Conservation (phyloP, 2,888 invertebrate species). For the Branchellion lobata region DNA sequence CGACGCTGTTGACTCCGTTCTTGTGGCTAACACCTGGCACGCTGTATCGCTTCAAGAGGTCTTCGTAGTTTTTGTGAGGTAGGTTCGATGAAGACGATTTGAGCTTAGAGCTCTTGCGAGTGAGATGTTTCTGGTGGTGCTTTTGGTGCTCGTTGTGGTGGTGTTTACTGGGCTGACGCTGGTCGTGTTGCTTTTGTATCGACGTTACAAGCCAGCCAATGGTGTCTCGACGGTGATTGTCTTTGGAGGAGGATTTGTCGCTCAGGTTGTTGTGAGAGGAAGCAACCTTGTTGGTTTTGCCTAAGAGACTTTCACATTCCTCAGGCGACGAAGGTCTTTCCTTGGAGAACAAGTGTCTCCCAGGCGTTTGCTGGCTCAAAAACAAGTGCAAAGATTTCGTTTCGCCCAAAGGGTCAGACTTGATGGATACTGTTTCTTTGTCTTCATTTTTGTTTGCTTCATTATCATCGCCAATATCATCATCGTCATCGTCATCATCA, state of each 20-base stretch:
- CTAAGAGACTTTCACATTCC: neutral
- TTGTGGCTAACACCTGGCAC: conserved; percentile 28
- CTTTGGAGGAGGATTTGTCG: neutral
- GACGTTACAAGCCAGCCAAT: neutral
- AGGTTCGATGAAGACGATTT: neutral
- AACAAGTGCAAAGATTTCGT: too few species aligned
- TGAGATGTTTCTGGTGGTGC: neutral
- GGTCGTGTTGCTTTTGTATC: neutral
- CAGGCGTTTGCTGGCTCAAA: neutral
- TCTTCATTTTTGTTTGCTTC: neutral
- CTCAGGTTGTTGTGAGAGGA: neutral
- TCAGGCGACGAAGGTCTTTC: neutral
- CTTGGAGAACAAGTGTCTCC: neutral
- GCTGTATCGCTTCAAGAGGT: conserved; percentile 28
- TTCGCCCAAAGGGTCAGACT: conserved; percentile 22
- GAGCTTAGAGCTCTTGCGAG: neutral
- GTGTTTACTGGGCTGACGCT: neutral
- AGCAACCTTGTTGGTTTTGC: neutral
- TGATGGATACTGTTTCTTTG: conserved; percentile 19
- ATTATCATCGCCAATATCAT: too few species aligned
- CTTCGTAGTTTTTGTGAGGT: neutral
- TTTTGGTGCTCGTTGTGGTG: conserved; percentile 7
- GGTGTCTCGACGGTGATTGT: neutral
- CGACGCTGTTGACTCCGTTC: conserved; percentile 43
- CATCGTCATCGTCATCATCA: neutral